Evolutionary conservation across 2,888 invertebrate species (phyloP).

Genomic region (Gnatocerus cornutus): DNA sequence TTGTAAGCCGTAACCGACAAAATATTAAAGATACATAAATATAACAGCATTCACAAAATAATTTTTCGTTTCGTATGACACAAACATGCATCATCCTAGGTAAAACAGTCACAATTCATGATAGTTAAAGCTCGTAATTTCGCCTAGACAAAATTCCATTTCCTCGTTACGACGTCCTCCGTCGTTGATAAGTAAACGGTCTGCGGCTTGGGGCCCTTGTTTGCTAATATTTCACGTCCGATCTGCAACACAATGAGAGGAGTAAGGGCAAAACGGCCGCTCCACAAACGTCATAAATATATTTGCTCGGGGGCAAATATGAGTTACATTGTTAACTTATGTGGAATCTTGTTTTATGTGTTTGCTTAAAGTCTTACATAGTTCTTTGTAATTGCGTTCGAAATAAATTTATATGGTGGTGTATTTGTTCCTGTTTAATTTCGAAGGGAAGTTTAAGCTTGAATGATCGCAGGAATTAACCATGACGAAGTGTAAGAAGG

Average conservation of each 20-base stretch:
- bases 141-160: not conserved
- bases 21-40: too few species aligned
- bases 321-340: constrained; percentile 59
- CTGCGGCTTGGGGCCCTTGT: constrained; percentile 45
- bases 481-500: constrained; percentile 9
- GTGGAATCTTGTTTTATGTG: constrained; percentile 48
- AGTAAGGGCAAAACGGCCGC: constrained; percentile 52
- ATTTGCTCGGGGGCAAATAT: constrained; percentile 54
- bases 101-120: too few species aligned
- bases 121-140: too few species aligned
- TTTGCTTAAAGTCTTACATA: constrained; percentile 54
- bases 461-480: constrained; percentile 32
- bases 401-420: constrained; percentile 41
- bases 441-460: constrained; percentile 15
- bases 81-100: too few species aligned
- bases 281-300: constrained; percentile 39
- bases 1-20: too few species aligned
- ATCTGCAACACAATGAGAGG: constrained; percentile 44
- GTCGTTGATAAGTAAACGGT: constrained; percentile 19
- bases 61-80: too few species aligned
- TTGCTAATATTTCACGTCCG: constrained; percentile 55
- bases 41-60: too few species aligned
- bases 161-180: constrained; percentile 3
- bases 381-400: constrained; percentile 51
- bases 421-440: constrained; percentile 45